Conservation (phyloP, 1,140 invertebrate genomes). For the Panagrolaimus sp. region DNA sequence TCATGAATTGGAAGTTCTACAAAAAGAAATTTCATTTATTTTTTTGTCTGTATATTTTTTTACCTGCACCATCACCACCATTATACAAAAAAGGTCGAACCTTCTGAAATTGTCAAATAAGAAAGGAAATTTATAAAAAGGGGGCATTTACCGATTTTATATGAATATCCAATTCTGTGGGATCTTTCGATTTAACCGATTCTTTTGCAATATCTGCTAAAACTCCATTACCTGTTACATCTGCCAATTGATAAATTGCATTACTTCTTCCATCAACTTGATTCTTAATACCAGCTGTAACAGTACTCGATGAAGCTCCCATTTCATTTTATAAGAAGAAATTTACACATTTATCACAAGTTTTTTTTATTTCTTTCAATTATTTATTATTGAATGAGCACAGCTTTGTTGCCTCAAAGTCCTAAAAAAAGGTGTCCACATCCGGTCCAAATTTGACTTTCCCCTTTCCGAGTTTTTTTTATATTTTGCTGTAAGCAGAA, state of each 20-base stretch:
- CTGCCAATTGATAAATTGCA: constrained; percentile 51
- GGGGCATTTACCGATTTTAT: constrained; percentile 66
- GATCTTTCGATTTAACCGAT: constrained; percentile 76
- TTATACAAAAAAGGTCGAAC: constrained; percentile 88
- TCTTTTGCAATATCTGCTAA: constrained; percentile 88
- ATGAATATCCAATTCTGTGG: constrained; percentile 77
- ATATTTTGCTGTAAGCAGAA: too few species aligned
- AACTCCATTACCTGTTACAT: constrained; percentile 71
- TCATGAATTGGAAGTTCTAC: constrained; percentile 78
- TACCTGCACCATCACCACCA: constrained; percentile 73
- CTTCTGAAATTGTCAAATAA: constrained; percentile 63
- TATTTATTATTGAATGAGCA: too few species aligned
- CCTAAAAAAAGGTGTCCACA: too few species aligned
- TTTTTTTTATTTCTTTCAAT: too few species aligned
- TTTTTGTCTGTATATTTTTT: too few species aligned
- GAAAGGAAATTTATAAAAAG: neutral
- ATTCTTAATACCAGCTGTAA: constrained; percentile 54
- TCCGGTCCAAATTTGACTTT: too few species aligned
- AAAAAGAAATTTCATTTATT: constrained; percentile 49
- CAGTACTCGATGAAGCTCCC: constrained; percentile 50
- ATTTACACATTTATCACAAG: too few species aligned
- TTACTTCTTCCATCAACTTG: constrained; percentile 47
- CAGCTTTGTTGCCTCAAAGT: too few species aligned
- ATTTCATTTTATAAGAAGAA: constrained; percentile 19
- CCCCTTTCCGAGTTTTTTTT: too few species aligned